These are phyloP conservation scores for Uria lomvia DNA, from an alignment of 2,113 vertebrate species.

Conservation along the genomic window DNA sequence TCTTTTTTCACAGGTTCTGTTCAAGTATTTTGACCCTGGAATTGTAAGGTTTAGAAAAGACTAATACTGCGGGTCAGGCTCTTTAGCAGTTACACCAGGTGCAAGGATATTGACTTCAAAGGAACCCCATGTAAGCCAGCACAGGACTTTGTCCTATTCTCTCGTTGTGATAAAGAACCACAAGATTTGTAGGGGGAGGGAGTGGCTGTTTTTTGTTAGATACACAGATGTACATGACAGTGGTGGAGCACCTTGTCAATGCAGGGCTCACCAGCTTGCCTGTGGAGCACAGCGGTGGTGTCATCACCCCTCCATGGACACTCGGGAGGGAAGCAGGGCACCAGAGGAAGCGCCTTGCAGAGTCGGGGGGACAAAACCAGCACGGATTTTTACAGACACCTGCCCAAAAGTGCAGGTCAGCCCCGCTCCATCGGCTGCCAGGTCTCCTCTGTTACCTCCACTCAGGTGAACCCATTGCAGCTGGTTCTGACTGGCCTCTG, in stretches of 20 bases:
- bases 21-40: background rate
- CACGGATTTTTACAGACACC: background rate
- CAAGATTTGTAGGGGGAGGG: no score
- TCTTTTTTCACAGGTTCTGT: background rate
- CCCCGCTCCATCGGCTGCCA: rapidly evolving
- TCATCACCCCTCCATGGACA: rapidly evolving
- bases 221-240: rapidly evolving
- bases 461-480: background rate
- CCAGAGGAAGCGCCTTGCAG: background rate
- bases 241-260: rapidly evolving
- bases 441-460: no score
- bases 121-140: background rate
- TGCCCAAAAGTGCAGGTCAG: background rate
- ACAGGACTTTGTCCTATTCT: background rate
- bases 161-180: background rate
- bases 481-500: no score
- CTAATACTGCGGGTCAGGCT: background rate
- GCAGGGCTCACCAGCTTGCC: no score
- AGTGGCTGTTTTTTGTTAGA: background rate
- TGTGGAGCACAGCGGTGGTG: background rate
- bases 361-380: background rate
- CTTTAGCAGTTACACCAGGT: background rate
- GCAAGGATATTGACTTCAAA: background rate
- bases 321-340: rapidly evolving
- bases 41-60: background rate